Evolutionary conservation across 2,113 vertebrate genomes (phyloP).

Genomic region (Megalops atlanticus): DNA sequence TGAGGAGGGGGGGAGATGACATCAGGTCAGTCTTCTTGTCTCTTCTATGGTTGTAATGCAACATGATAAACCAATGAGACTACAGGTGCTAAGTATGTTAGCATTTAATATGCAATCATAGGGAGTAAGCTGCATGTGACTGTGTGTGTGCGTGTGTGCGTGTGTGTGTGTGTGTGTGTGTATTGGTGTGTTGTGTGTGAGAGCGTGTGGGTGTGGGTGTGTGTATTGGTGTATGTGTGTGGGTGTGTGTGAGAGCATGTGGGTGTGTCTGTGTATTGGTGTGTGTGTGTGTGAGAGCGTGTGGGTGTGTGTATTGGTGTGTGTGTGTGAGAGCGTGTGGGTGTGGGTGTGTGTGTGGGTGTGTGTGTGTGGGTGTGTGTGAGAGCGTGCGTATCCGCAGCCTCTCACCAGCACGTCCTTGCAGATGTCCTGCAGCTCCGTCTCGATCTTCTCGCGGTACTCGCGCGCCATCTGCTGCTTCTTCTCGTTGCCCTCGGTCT

Average conservation of each 20-base stretch:
- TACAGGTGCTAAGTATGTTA: no score
- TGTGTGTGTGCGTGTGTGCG: no score
- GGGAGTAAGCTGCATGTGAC: no score
- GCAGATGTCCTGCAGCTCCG: constrained; percentile 94
- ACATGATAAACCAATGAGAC: no score
- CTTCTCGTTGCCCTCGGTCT: constrained; percentile 93
- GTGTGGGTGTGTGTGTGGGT: not conserved
- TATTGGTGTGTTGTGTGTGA: not conserved
- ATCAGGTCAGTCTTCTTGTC: no score
- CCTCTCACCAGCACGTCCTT: constrained; percentile 90
- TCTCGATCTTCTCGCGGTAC: constrained; percentile 95
- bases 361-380: not conserved
- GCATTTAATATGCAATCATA: no score
- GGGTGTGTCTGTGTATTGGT: not conserved
- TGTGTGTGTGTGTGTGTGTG: not conserved
- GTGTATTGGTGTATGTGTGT: not conserved
- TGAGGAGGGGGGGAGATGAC: constrained; percentile 55
- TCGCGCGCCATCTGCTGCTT: constrained; percentile 94
- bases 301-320: not conserved
- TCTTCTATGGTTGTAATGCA: no score
- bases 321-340: not conserved
- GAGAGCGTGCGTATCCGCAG: not conserved
- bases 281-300: not conserved
- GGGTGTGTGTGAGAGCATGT: not conserved
- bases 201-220: not conserved